phyloP scores from a whole-genome alignment of 2,113 vertebrate genomes.

The Falcunculus frontatus region DNA sequence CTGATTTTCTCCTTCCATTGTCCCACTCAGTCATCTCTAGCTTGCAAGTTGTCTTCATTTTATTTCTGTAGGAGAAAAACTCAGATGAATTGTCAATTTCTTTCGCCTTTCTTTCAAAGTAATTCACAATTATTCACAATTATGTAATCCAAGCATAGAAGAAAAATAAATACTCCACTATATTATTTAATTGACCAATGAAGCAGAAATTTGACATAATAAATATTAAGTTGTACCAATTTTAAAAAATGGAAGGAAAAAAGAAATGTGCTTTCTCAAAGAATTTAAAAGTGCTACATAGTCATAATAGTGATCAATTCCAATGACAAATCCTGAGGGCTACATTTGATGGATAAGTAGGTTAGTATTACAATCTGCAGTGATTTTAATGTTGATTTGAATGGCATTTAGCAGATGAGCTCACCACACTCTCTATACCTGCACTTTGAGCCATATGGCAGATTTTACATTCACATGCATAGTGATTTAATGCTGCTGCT shows the following conservation, averaged over 20 bases:
- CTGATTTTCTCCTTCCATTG: neutral
- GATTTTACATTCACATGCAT: neutral
- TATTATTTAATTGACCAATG: neutral
- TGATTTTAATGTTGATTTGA: neutral
- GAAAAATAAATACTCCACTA: rapidly evolving
- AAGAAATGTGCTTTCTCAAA: neutral
- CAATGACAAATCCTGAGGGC: neutral
- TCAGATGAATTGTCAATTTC: neutral
- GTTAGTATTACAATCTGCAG: neutral
- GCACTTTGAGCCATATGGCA: neutral
- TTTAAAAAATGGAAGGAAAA: neutral
- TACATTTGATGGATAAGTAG: neutral
- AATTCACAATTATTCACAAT: neutral
- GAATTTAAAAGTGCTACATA: neutral
- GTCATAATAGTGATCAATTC: neutral
- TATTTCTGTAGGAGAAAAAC: neutral
- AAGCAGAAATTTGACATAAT: neutral
- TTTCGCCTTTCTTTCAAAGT: neutral
- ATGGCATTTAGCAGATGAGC: neutral
- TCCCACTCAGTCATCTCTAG: neutral
- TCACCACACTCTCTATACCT: neutral
- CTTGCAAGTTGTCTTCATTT: neutral
- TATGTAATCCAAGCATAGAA: neutral
- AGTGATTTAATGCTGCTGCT: neutral
- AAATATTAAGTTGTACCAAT: neutral